phyloP scores from a whole-genome alignment of 2,113 vertebrate genomes.

The Engystomops pustulosus region DNA sequence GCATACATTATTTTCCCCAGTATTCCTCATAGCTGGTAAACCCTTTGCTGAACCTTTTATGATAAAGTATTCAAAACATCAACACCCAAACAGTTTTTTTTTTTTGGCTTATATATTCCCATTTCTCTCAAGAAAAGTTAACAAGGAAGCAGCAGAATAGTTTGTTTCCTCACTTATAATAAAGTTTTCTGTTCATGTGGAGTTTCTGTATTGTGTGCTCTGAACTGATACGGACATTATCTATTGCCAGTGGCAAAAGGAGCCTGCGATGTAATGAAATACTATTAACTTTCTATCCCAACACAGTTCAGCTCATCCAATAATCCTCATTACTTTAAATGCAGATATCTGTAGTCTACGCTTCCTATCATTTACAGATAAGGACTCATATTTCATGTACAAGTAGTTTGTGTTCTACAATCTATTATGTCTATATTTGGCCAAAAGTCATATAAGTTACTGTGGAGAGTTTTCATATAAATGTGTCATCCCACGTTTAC shows the following conservation, averaged over 20 bases:
- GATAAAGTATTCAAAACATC: background rate
- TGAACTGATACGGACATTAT: conserved; percentile 30
- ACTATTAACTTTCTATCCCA: conserved; percentile 43
- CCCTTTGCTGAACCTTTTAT: background rate
- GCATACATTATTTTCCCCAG: background rate
- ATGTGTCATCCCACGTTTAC: too few relatives aligned
- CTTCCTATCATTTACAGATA: background rate
- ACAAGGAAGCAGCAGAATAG: background rate
- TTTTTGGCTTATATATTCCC: conserved; percentile 8
- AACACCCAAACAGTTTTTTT: background rate
- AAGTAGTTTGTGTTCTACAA: conserved; percentile 1
- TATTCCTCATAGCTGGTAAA: background rate
- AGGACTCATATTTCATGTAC: background rate
- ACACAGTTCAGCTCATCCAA: background rate
- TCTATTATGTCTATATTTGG: background rate
- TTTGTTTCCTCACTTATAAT: conserved; percentile 11
- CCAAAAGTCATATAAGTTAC: background rate
- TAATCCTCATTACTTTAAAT: conserved; percentile 36
- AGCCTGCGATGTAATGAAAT: conserved; percentile 34
- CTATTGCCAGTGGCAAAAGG: conserved; percentile 36
- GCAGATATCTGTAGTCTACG: conserved; percentile 9
- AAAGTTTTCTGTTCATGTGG: conserved; percentile 36
- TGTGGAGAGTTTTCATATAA: too few relatives aligned
- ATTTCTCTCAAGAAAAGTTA: conserved; percentile 4
- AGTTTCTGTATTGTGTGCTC: conserved; percentile 38